Conservation (phyloP, 2,797 vertebrate genomes). For the Neopelma chrysocephalum region DNA sequence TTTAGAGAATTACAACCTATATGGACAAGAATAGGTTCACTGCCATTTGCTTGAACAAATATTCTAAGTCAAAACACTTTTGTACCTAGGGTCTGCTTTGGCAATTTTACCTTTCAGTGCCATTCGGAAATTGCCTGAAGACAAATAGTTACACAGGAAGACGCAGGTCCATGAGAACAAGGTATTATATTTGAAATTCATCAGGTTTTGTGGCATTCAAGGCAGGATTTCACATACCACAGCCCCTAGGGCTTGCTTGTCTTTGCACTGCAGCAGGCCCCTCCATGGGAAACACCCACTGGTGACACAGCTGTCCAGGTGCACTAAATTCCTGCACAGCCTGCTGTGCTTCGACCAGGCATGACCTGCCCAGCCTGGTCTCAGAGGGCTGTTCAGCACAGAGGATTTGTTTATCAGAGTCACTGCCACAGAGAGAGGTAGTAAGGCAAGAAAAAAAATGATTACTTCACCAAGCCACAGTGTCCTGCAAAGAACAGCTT, state of each 20-base stretch:
- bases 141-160: not conserved
- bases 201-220: accelerated
- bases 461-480: not conserved
- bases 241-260: not conserved
- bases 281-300: not conserved
- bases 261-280: not conserved
- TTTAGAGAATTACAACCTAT: not conserved
- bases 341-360: not conserved
- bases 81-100: not conserved
- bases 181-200: not conserved
- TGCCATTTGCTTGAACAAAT: not conserved
- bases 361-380: not conserved
- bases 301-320: not conserved
- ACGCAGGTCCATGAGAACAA: not conserved
- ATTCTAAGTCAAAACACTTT: not conserved
- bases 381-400: not conserved
- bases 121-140: not conserved
- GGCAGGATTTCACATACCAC: not conserved
- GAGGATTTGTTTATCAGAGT: not conserved
- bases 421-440: not conserved
- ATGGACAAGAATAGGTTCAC: not conserved
- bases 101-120: not conserved
- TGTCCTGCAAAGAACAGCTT: not conserved
- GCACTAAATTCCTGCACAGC: not conserved
- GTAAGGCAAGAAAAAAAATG: not conserved